Base-by-base conservation (phyloP, 2,113 vertebrate species). In the Hemichromis elongatus region DNA sequence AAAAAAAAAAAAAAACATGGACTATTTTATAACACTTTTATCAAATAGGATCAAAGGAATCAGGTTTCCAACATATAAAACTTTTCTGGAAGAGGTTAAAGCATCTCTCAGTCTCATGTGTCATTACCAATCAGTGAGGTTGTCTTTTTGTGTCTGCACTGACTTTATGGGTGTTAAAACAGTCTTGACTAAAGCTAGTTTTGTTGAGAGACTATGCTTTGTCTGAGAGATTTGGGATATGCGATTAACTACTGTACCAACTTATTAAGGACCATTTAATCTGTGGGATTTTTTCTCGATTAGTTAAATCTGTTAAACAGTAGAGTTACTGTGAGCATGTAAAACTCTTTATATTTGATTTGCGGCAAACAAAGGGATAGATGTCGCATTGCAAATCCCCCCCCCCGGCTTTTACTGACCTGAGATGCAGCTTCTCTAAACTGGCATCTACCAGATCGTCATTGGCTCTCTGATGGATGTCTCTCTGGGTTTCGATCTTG, bases 401-500 rank as follows among this genome's bases (percentile, higher is more conserved):
- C 19, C 47, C 10, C 21, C 5, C 0, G 9, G 24, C 16, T 75
- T 19, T 11, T n/a, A 50, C 3, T 24, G 21, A 42, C 99, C 99
- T 99, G 93, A 99, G 97, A 91, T 99, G 99, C 78, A 99, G 97
- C 94, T 99, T 99, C 94, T 99, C 99, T 93, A 99, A 96, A 56
- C 98, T 98, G 63, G 98, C 98, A 88, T 99, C 99, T 1, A 97
- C 98, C 89, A 99, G 97, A 83, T 99, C 98, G 89, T 99, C 99
- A 59, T 99, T 99, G 92, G 99, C 99, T 93, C 99, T 97, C 95
- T 99, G 99, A 93, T 99, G 98, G 93, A 99, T 99, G 95, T 99
- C 99, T 80, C 99, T 96, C 94, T 99, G 99, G 24, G 99, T 99
- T 96, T 99, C 99, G 91, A 99, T 99, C 96, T 99, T 99, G 95